Evolutionary conservation across 2,113 vertebrate genomes (phyloP).

Genomic region (Pteropus alecto): DNA sequence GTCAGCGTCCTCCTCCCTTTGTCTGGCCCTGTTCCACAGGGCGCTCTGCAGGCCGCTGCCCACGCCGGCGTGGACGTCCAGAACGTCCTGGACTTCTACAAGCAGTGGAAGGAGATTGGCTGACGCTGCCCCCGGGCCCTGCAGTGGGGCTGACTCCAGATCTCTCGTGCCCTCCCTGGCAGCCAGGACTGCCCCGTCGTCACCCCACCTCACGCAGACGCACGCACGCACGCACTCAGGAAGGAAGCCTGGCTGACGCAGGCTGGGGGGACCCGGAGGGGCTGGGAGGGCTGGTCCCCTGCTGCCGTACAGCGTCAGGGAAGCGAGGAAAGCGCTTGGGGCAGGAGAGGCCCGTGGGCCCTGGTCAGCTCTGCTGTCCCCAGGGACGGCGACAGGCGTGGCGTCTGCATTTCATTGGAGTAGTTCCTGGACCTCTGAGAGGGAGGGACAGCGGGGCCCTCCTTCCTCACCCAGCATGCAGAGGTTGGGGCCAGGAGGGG

Average conservation of each 20-base stretch:
- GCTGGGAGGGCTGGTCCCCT: slow-evolving; percentile 47
- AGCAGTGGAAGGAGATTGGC: slow-evolving; percentile 99
- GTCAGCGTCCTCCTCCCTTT: too few relatives aligned
- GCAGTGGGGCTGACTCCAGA: slow-evolving; percentile 73
- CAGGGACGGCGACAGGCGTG: slow-evolving; percentile 15
- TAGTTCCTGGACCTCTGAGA: slow-evolving; percentile 20
- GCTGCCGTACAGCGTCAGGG: slow-evolving; percentile 51
- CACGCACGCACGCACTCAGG: slow-evolving; percentile 34
- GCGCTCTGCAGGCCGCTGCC: slow-evolving; percentile 90
- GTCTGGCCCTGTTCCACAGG: slow-evolving; percentile 74
- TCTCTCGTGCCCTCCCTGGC: slow-evolving; percentile 61
- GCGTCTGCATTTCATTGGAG: background rate
- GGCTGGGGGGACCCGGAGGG: slow-evolving; percentile 50
- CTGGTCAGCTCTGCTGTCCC: slow-evolving; percentile 24
- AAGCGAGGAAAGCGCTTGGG: slow-evolving; percentile 52
- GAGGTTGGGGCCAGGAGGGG: background rate
- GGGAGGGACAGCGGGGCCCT: background rate
- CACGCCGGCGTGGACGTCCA: slow-evolving; percentile 93
- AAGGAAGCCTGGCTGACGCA: slow-evolving; percentile 48
- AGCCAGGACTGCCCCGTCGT: slow-evolving; percentile 81
- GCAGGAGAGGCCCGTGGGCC: slow-evolving; percentile 42
- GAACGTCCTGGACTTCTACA: slow-evolving; percentile 95
- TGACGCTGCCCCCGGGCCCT: slow-evolving; percentile 83
- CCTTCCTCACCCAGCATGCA: background rate
- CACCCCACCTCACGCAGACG: slow-evolving; percentile 82